Percentiles rank a stretch among this genome's conserved stretches.
Evolutionary conservation across 2,797 vertebrate genomes (phyloP).

Genomic region (Botia almorhae): DNA sequence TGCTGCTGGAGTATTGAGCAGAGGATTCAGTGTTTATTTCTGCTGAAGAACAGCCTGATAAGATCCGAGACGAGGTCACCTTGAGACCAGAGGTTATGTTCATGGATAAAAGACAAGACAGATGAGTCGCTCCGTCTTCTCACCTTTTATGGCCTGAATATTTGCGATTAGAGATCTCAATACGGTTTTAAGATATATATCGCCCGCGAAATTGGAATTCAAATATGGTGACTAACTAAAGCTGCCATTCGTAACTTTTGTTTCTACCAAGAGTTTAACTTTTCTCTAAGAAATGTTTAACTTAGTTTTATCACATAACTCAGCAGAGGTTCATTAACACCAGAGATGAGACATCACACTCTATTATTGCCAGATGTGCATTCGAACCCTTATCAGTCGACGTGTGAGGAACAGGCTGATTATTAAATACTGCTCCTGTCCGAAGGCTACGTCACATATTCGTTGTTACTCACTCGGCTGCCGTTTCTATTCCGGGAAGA

Average conservation of each 20-base stretch:
- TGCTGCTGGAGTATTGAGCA: slow-evolving; percentile 13
- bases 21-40: slow-evolving; percentile 13
- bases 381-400: slow-evolving; percentile 53
- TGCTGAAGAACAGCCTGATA: slow-evolving; percentile 38
- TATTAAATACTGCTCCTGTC: slow-evolving; percentile 59
- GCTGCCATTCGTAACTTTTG: too few relatives aligned
- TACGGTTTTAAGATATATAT: background rate
- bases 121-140: slow-evolving; percentile 16
- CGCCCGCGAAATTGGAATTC: background rate
- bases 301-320: slow-evolving; percentile 52
- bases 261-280: too few relatives aligned
- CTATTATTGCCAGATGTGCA: slow-evolving; percentile 51
- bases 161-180: too few relatives aligned
- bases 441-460: slow-evolving; percentile 35
- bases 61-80: slow-evolving; percentile 32
- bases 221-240: background rate
- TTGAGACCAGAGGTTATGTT: slow-evolving; percentile 22
- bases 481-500: slow-evolving; percentile 48
- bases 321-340: slow-evolving; percentile 60
- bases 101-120: slow-evolving; percentile 15
- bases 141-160: too few relatives aligned
- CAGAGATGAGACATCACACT: slow-evolving; percentile 48
- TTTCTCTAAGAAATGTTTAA: slow-evolving; percentile 48
- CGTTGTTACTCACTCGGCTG: slow-evolving; percentile 47
- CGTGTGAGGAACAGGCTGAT: slow-evolving; percentile 53